Evolutionary conservation across 2,797 vertebrate genomes (phyloP).

Genomic region (Florisuga fusca): DNA sequence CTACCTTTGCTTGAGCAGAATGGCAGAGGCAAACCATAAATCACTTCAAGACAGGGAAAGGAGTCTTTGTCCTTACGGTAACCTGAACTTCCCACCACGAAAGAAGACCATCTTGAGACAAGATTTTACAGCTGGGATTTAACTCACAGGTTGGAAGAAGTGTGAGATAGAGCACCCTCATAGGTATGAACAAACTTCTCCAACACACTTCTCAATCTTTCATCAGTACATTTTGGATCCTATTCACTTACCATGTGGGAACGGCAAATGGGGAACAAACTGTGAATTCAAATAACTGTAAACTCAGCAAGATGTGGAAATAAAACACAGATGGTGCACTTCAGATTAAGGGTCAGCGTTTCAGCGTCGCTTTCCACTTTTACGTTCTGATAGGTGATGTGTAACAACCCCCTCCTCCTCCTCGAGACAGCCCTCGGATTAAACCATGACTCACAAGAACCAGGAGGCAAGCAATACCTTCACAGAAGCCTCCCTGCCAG

Average conservation of each 20-base stretch:
- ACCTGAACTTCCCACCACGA: conserved; percentile 30
- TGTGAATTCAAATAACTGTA: conserved; percentile 71
- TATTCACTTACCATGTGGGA: conserved; percentile 73
- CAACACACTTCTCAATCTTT: conserved; percentile 61
- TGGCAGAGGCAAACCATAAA: conserved; percentile 32
- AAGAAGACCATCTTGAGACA: conserved; percentile 11
- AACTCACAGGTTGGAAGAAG: conserved; percentile 2
- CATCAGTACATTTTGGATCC: conserved; percentile 55
- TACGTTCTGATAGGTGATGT: conserved; percentile 50
- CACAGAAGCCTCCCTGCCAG: not conserved
- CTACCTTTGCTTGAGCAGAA: conserved; percentile 1
- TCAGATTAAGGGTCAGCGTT: conserved; percentile 50
- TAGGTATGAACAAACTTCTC: conserved; percentile 50
- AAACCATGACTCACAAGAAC: conserved; percentile 51
- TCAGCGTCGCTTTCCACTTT: conserved; percentile 55
- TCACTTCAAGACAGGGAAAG: not conserved
- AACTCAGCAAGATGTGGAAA: conserved; percentile 73
- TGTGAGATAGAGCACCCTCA: conserved; percentile 10
- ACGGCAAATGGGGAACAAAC: conserved; percentile 68
- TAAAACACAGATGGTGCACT: conserved; percentile 69
- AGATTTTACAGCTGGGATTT: conserved; percentile 52
- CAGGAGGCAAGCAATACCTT: not conserved
- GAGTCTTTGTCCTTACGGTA: conserved; percentile 7
- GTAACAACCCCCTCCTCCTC: conserved; percentile 48
- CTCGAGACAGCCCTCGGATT: not conserved